Evolutionary conservation across 1,140 invertebrate species (phyloP).

Genomic region (Calycopis cecrops): DNA sequence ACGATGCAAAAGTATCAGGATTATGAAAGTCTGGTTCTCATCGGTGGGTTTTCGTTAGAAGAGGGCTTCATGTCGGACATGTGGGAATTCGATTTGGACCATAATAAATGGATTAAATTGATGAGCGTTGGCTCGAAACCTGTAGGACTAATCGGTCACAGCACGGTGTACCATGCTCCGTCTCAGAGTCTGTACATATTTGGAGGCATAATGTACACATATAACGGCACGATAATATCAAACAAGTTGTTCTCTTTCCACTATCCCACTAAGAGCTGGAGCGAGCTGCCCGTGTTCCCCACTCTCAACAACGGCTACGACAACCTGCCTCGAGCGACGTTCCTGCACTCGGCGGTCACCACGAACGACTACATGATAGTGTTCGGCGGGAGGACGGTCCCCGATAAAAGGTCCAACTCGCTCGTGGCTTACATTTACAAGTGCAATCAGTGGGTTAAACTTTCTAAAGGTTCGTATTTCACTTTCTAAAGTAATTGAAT

Average conservation of each 20-base stretch:
- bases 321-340: constrained; percentile 82
- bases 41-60: constrained; percentile 91
- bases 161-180: constrained; percentile 88
- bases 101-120: constrained; percentile 82
- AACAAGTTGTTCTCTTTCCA: constrained; percentile 87
- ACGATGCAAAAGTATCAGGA: constrained; percentile 85
- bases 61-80: constrained; percentile 83
- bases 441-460: constrained; percentile 92
- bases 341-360: constrained; percentile 91
- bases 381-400: constrained; percentile 87
- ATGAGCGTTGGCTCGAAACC: constrained; percentile 83
- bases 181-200: constrained; percentile 92
- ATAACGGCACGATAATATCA: constrained; percentile 83
- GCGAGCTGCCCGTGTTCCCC: constrained; percentile 82
- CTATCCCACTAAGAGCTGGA: constrained; percentile 85
- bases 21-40: constrained; percentile 86
- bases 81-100: constrained; percentile 89
- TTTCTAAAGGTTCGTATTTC: constrained; percentile 72
- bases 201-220: constrained; percentile 88
- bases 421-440: constrained; percentile 91
- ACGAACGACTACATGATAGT: constrained; percentile 93
- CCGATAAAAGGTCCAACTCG: constrained; percentile 81
- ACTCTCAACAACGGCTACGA: constrained; percentile 76
- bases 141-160: constrained; percentile 91
- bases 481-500: background rate